Evolutionary conservation across 2,113 vertebrate genomes (phyloP), one percentile per base, ranked within the genome.

Genomic region (Campylomormyrus numenius): DNA sequence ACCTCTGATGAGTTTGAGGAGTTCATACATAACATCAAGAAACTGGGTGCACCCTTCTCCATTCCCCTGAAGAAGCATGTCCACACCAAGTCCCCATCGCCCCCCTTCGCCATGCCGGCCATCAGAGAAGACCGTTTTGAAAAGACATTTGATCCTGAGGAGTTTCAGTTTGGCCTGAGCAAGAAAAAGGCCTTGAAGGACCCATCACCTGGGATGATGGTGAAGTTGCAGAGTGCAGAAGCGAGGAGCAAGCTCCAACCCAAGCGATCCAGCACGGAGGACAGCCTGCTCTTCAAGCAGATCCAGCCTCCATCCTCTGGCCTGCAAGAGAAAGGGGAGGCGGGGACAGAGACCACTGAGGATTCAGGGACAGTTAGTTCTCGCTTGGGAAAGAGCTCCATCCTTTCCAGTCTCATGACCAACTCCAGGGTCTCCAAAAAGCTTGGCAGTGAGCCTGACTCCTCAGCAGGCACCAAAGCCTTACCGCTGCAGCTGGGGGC

Each of bases 71-170:
- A 97, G 91, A 98, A 95, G 91, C 97, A 96, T 83, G 94, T 94
- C 24, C 90, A 94, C 89, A 96, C 95, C 0, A 98, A 96, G 92
- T 94, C 95, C 0, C 94, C 95, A 1, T 90, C 95, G 6, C 97
- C 97, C 17, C 96, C 95, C 42, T 98, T 97, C 6, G 96, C 94
- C 74, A 94, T 99, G 96, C 98, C 98, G 1, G 96, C 97, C 1
- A 99, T 99, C 88, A 98, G 96, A 8, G 98, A 99, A 93, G 97
- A 98, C 93, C 94, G 91, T 85, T 95, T 97, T 70, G 98, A 99
- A 93, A 98, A 96, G 93, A 95, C 96, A 0, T 97, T 99, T 88
- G 97, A 99, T 93, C 96, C 97, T 48, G 96, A 93, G 0, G 45
- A 97, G 24, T 99, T 99, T 90, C 96, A 96, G 53, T 95, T 98